phyloP scores from a whole-genome alignment of 2,888 invertebrate species.

The Athalia cordata region DNA sequence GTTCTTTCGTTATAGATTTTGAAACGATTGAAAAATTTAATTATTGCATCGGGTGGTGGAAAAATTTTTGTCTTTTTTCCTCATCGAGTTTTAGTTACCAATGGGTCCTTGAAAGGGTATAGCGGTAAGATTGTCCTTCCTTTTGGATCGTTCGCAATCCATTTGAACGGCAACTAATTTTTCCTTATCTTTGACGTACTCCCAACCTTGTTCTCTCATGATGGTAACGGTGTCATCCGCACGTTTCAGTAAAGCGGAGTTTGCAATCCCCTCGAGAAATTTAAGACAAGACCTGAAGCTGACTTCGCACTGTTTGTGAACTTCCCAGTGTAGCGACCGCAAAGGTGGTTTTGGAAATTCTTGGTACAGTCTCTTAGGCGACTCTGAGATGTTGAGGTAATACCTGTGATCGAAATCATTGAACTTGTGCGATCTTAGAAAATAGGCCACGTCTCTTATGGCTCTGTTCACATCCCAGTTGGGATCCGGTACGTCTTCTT shows the following conservation, averaged over 20 bases:
- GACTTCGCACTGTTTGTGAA: constrained; percentile 75
- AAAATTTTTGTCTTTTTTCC: not conserved
- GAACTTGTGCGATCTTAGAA: constrained; percentile 79
- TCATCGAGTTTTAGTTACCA: constrained; percentile 55
- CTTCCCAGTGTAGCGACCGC: constrained; percentile 79
- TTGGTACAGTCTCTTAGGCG: constrained; percentile 68
- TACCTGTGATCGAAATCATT: constrained; percentile 79
- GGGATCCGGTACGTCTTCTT: constrained; percentile 51
- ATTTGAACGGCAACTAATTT: constrained; percentile 73
- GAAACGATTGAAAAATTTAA: not conserved
- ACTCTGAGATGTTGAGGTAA: constrained; percentile 66
- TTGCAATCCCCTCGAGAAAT: constrained; percentile 74
- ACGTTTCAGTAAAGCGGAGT: constrained; percentile 73
- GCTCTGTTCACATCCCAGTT: constrained; percentile 70
- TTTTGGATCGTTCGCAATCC: constrained; percentile 74
- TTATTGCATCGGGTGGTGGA: not conserved
- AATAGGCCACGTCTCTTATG: constrained; percentile 78
- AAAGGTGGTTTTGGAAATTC: constrained; percentile 77
- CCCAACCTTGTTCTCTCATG: constrained; percentile 75
- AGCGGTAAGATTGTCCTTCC: constrained; percentile 73
- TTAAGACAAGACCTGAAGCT: constrained; percentile 77
- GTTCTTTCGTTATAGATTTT: constrained; percentile 68
- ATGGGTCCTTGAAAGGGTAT: constrained; percentile 77
- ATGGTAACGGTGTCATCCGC: constrained; percentile 75
- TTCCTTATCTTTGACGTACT: constrained; percentile 62